Base-by-base conservation (phyloP, 2,113 vertebrate species). In the Rhinopomastus cyanomelas region DNA sequence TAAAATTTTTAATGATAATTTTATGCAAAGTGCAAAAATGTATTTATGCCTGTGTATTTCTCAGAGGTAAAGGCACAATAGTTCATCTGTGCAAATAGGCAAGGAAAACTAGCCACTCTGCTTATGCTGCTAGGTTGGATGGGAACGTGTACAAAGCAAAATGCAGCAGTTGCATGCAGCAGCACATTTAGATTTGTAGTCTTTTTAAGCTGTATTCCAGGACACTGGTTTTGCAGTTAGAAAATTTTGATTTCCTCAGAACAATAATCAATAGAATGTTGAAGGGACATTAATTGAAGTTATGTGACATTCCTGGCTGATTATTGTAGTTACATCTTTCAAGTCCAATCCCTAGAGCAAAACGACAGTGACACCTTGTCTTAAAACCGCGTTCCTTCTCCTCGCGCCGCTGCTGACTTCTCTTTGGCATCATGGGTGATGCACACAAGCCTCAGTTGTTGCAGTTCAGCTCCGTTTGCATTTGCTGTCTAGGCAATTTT, bases 401-500 rank as follows among this genome's bases (percentile, higher is more conserved):
- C 8, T 79, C 1, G 0, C 89, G 79, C 65, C 39, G 8, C 52
- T 83, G n/a, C 57, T 21, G 22, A 72, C 16, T 71, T 88, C 23
- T 64, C 73, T 72, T 88, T 92, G 73, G 88, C 52, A 37, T 46
- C 3, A 16, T 74, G 68, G 44, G 53, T 57, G 83, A 83, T 83
- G 68, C 61, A 81, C 64, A 14, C 13, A 66, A 74, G 76, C 44
- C 60, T 4, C 78, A 61, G 36, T 81, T 46, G 27, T 72, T 81
- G 53, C 66, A 59, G 57, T 81, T 71, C 0, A 0, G 53, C 37
- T 90, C 57, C 53, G 19, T 82, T 84, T 89, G 60, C 66, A 66
- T 89, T 91, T 80, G 48, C 85, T 91, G 89, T 89, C 53, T 27
- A 85, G 67, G 39, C 79, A 89, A 25, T 81, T 87, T 85, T 85